These are phyloP conservation scores for Perdita meconis DNA, from an alignment of 2,888 invertebrate species.

Conservation along the genomic window DNA sequence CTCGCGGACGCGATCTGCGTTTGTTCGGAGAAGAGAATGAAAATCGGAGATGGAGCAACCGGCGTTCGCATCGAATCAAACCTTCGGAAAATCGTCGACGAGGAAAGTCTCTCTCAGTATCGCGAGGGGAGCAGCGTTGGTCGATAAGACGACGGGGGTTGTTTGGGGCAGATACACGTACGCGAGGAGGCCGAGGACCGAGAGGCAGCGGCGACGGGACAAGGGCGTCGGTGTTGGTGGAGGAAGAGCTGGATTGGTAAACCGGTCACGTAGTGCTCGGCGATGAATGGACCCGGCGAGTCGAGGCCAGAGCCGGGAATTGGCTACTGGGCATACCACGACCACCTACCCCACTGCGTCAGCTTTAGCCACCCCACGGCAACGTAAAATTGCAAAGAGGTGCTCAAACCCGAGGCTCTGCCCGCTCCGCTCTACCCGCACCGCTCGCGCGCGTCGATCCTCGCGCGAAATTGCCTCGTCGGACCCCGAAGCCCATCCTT, in stretches of 20 bases:
- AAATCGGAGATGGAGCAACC: too few relatives aligned
- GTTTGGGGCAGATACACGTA: conserved; percentile 76
- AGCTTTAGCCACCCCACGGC: conserved; percentile 80
- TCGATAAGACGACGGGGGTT: conserved; percentile 81
- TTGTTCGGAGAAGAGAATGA: too few relatives aligned
- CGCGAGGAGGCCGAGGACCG: conserved; percentile 52
- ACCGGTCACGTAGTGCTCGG: conserved; percentile 84
- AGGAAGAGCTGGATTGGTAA: conserved; percentile 80
- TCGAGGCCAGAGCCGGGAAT: conserved; percentile 83
- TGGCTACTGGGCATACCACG: conserved; percentile 83
- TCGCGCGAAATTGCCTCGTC: conserved; percentile 53
- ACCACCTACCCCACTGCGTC: conserved; percentile 82
- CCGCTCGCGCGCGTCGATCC: conserved; percentile 18
- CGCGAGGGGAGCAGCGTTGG: conserved; percentile 65
- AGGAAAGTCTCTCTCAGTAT: conserved; percentile 71
- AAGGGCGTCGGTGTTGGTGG: conserved; percentile 42
- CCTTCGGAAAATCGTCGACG: conserved; percentile 55
- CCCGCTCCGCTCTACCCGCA: conserved; percentile 1
- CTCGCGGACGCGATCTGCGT: too few relatives aligned
- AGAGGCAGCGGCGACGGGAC: conserved; percentile 50
- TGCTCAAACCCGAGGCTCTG: conserved; percentile 73
- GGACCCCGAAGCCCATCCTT: conserved; percentile 36
- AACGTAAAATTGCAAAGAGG: conserved; percentile 77
- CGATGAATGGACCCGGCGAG: conserved; percentile 84
- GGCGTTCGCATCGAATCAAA: conserved; percentile 33